Conservation (phyloP, 2,797 vertebrate genomes). For the Sylvilagus floridanus region DNA sequence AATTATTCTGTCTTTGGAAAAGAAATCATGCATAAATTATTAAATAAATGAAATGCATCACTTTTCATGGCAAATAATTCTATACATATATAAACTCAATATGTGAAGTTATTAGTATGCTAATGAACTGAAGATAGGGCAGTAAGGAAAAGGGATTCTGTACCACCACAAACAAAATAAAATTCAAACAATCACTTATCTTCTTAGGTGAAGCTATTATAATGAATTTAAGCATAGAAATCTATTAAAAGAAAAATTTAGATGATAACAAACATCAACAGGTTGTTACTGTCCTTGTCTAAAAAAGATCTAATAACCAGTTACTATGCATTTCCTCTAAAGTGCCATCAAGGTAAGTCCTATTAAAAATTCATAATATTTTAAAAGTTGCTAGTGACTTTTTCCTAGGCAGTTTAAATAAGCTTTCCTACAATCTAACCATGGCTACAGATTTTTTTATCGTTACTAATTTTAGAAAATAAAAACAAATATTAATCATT, state of each 20-base stretch:
- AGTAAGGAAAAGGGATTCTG: slow-evolving; percentile 18
- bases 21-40: slow-evolving; percentile 1
- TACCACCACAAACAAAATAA: slow-evolving; percentile 45
- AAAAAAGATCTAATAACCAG: slow-evolving; percentile 55
- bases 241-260: slow-evolving; percentile 13
- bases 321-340: slow-evolving; percentile 29
- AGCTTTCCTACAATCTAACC: neutral
- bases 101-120: neutral
- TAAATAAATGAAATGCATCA: slow-evolving; percentile 39
- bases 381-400: slow-evolving; percentile 11
- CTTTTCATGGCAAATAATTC: slow-evolving; percentile 41
- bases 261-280: slow-evolving; percentile 51
- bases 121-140: slow-evolving; percentile 2
- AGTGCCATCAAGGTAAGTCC: slow-evolving; percentile 33
- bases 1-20: neutral
- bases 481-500: slow-evolving; percentile 38
- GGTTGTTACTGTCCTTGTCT: neutral
- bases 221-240: slow-evolving; percentile 49
- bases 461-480: slow-evolving; percentile 27
- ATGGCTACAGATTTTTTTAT: neutral
- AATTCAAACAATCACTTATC: slow-evolving; percentile 43
- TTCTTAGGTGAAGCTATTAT: neutral
- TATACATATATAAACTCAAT: neutral
- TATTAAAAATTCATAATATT: slow-evolving; percentile 53
- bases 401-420: slow-evolving; percentile 49